These are phyloP conservation scores for Streptopelia turtur DNA, from an alignment of 2,797 vertebrate species.

Conservation along the genomic window DNA sequence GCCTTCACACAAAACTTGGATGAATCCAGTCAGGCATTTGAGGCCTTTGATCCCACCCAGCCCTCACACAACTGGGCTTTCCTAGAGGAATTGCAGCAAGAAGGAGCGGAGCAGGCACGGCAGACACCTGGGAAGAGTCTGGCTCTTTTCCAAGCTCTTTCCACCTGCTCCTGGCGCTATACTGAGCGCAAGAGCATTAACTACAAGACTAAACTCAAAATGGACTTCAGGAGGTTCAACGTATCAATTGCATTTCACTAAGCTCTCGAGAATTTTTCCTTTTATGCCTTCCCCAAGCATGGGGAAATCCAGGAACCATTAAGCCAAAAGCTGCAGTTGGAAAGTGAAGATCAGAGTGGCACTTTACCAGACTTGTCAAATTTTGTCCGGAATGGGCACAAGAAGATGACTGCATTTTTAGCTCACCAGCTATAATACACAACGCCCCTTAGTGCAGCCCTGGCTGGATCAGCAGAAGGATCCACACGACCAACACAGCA, in stretches of 20 bases:
- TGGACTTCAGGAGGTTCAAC: not conserved
- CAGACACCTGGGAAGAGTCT: not conserved
- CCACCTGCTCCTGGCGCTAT: not conserved
- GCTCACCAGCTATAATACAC: not conserved
- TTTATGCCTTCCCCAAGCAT: rapidly evolving
- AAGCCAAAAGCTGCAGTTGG: not conserved
- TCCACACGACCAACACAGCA: not conserved
- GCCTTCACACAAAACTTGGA: not conserved
- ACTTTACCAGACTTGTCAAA: not conserved
- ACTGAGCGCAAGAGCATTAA: rapidly evolving
- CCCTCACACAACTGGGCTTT: not conserved
- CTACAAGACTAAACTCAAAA: not conserved
- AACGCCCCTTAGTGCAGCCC: rapidly evolving
- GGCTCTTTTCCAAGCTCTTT: not conserved
- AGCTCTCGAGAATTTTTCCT: not conserved
- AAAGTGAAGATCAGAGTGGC: not conserved
- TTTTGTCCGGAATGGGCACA: not conserved
- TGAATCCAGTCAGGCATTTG: not conserved
- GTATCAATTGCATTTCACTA: rapidly evolving
- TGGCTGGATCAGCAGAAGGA: not conserved
- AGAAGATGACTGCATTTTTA: not conserved
- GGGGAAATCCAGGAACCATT: not conserved
- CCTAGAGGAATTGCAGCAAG: not conserved
- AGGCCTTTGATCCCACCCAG: slow-evolving; percentile 52
- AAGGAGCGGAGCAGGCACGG: not conserved